A percentile compares a stretch with the other conserved stretches of the same genome.
Evolutionary conservation across 35 echinoderm and acorn worm species (phyloP).

Genomic region (Ophiothrix spiculata): DNA sequence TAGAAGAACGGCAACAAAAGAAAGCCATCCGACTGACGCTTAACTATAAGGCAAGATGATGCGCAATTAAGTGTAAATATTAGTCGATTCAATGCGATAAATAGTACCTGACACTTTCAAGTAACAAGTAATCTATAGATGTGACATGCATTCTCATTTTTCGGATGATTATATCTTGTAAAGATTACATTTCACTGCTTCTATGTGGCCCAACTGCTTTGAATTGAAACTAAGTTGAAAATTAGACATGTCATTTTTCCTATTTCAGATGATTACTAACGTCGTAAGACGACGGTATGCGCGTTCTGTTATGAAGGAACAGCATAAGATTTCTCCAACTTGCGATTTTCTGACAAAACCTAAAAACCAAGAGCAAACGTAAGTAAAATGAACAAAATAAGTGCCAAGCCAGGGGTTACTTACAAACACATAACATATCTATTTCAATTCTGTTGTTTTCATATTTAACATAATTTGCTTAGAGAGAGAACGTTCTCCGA

Average conservation of each 20-base stretch:
- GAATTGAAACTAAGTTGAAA: background rate
- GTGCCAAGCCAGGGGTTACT: background rate
- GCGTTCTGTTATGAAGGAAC: background rate
- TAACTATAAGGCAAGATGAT: background rate
- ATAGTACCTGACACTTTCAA: background rate
- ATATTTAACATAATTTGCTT: background rate
- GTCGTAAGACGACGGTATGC: background rate
- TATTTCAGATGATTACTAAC: background rate
- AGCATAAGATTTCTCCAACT: background rate
- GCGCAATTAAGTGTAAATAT: too few species aligned
- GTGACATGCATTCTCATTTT: background rate
- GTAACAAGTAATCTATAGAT: background rate
- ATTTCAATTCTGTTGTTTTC: background rate
- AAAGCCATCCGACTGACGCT: background rate
- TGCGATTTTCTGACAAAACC: background rate
- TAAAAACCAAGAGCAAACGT: background rate
- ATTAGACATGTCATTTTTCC: background rate
- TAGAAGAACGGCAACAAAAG: constrained; percentile 5
- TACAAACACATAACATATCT: background rate
- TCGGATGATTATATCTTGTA: background rate
- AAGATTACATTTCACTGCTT: background rate
- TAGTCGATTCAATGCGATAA: background rate
- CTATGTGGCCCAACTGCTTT: background rate
- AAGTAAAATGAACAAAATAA: background rate
- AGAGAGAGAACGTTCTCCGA: background rate